Conservation (phyloP, 2,797 vertebrate species). For the Notolabrus celidotus region DNA sequence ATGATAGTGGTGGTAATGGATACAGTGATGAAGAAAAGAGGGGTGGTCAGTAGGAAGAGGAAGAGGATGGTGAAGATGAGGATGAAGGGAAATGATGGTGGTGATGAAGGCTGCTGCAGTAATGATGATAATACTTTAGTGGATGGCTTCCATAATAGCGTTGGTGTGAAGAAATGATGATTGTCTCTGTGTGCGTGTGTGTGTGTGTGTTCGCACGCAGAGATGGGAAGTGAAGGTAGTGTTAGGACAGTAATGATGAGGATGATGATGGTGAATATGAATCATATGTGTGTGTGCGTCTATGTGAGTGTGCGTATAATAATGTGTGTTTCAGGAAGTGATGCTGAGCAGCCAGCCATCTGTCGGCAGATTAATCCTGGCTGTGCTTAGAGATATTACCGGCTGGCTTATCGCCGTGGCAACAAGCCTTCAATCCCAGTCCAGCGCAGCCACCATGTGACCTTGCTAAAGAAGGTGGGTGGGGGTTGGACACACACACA, state of each 20-base stretch:
- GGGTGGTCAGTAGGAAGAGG: conserved; percentile 8
- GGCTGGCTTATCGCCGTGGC: conserved; percentile 86
- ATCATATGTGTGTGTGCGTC: conserved; percentile 32
- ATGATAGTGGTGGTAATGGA: conserved; percentile 39
- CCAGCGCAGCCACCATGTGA: conserved; percentile 81
- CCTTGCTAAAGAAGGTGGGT: conserved; percentile 64
- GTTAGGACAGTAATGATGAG: conserved; percentile 47
- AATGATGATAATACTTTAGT: conserved; percentile 24
- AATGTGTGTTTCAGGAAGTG: conserved; percentile 82
- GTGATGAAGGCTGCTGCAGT: conserved; percentile 13
- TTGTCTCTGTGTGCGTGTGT: conserved; percentile 3
- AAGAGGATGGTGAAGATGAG: conserved; percentile 23
- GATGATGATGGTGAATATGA: conserved; percentile 64
- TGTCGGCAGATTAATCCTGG: conserved; percentile 87
- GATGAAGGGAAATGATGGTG: not conserved
- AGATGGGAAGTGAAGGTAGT: conserved; percentile 35
- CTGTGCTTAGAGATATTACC: conserved; percentile 88
- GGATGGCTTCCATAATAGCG: conserved; percentile 25
- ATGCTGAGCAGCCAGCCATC: conserved; percentile 82
- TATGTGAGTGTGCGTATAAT: conserved; percentile 43
- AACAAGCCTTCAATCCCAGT: conserved; percentile 86
- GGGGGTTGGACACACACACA: conserved; percentile 43
- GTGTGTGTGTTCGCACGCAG: conserved; percentile 19
- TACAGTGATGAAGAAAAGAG: conserved; percentile 22
- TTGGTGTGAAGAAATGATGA: conserved; percentile 16